Evolutionary conservation across 2,888 invertebrate genomes (phyloP).

Genomic region (Phlogophora meticulosa): DNA sequence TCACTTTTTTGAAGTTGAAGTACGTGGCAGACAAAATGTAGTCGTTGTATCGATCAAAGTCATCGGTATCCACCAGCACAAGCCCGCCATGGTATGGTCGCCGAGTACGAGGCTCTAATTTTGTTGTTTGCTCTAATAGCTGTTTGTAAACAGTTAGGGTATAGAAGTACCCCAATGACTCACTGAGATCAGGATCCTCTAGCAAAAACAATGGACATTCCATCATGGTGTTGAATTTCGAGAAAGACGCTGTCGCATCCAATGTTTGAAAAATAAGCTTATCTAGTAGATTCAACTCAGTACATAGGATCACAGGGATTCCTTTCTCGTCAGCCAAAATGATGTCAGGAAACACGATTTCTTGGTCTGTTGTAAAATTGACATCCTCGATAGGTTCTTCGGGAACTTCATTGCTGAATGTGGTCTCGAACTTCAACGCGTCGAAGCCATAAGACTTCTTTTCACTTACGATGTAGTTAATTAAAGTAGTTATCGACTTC

Average conservation of each 20-base stretch:
- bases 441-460: conserved; percentile 73
- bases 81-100: conserved; percentile 72
- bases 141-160: conserved; percentile 75
- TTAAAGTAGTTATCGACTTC: conserved; percentile 70
- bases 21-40: conserved; percentile 76
- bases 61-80: conserved; percentile 69
- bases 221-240: conserved; percentile 70
- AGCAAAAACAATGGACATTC: conserved; percentile 73
- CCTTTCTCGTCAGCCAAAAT: conserved; percentile 74
- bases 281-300: conserved; percentile 68
- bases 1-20: conserved; percentile 71
- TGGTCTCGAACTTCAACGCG: conserved; percentile 69
- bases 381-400: conserved; percentile 69
- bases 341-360: conserved; percentile 76
- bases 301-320: conserved; percentile 73
- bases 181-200: conserved; percentile 69
- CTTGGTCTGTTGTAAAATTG: conserved; percentile 69
- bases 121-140: conserved; percentile 61
- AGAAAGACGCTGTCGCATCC: conserved; percentile 23
- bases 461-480: conserved; percentile 75
- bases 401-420: conserved; percentile 54
- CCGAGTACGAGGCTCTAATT: conserved; percentile 73
- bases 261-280: conserved; percentile 61
- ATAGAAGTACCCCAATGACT: conserved; percentile 76
- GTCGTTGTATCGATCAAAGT: conserved; percentile 77